Percentiles rank a stretch among this genome's conserved stretches.
phyloP scores from a whole-genome alignment of 2,113 vertebrate species.

The Stomatorhinus ivindoensis region DNA sequence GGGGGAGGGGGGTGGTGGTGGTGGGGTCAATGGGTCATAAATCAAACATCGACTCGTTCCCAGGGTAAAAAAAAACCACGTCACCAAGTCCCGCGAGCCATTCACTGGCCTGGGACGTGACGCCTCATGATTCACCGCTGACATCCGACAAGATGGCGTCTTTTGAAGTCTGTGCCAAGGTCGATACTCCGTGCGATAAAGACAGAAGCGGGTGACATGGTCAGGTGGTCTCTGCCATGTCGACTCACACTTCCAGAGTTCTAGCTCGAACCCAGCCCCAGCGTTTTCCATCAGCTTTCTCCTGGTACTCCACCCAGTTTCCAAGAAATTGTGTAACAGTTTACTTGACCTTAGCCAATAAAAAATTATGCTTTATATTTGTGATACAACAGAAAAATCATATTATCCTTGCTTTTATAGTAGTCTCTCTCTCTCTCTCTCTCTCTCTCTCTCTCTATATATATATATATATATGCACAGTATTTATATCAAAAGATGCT shows the following conservation, averaged over 20 bases:
- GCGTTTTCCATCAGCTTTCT: neutral
- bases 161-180: neutral
- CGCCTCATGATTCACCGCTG: neutral
- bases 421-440: too few species aligned
- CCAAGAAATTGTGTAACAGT: neutral
- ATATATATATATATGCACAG: too few species aligned
- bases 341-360: neutral
- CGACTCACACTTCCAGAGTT: neutral
- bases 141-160: neutral
- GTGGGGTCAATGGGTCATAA: conserved; percentile 14
- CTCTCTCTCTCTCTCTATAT: too few species aligned
- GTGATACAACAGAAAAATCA: neutral
- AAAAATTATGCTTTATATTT: neutral
- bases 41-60: conserved; percentile 22
- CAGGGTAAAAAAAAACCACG: conserved; percentile 26
- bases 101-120: neutral
- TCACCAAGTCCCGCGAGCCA: neutral
- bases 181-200: neutral
- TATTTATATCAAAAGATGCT: too few species aligned
- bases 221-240: neutral
- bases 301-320: neutral
- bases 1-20: neutral
- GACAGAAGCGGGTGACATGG: neutral
- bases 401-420: neutral
- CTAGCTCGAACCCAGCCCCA: neutral